phyloP scores from a whole-genome alignment of 2,797 vertebrate genomes.

The Psittacula derbiana region DNA sequence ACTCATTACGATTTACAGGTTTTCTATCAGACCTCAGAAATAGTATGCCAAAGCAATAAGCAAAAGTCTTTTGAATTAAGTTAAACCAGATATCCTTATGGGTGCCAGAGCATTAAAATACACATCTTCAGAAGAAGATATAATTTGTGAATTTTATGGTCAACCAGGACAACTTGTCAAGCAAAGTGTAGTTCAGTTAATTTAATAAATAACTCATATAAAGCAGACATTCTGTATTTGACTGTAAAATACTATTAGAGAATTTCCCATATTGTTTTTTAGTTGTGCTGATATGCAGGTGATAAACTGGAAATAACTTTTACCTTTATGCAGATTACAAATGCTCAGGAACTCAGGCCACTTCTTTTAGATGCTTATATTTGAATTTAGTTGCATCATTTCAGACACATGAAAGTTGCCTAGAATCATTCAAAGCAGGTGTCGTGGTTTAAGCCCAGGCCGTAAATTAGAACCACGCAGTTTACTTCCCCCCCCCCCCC shows the following conservation, averaged over 20 bases:
- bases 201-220: conserved; percentile 2
- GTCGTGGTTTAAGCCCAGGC: too few relatives aligned
- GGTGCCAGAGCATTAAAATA: background rate
- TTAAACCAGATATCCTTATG: background rate
- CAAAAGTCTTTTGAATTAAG: conserved; percentile 10
- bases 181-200: conserved; percentile 21
- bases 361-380: background rate
- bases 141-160: background rate
- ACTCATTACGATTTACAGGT: background rate
- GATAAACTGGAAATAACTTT: conserved; percentile 8
- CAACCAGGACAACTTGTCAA: background rate
- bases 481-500: too few relatives aligned
- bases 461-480: too few relatives aligned
- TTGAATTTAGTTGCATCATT: background rate
- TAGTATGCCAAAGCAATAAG: background rate
- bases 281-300: background rate
- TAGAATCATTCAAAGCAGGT: background rate
- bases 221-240: background rate
- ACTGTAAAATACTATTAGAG: background rate
- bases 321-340: background rate
- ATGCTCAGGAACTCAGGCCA: background rate
- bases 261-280: background rate
- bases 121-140: background rate
- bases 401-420: background rate
- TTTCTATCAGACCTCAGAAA: conserved; percentile 1